These are phyloP conservation scores for Eupithecia tripunctaria DNA, from an alignment of 2,888 invertebrate genomes.

Conservation along the genomic window DNA sequence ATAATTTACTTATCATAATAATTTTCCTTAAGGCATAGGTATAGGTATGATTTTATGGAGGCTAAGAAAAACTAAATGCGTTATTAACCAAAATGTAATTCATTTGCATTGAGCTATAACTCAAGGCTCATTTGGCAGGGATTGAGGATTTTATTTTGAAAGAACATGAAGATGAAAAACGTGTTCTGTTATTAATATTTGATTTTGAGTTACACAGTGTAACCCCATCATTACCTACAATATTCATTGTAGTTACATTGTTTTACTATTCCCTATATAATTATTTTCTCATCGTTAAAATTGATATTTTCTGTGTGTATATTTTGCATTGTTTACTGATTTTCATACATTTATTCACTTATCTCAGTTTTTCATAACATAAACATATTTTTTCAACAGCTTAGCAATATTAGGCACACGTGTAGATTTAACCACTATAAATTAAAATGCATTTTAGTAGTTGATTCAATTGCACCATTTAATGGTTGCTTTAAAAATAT, in stretches of 20 bases:
- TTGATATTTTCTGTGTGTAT: not conserved
- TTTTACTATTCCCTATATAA: not conserved
- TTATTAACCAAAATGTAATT: not conserved
- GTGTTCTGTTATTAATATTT: too few relatives aligned
- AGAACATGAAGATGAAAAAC: too few relatives aligned
- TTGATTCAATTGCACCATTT: slow-evolving; percentile 63
- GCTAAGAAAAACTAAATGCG: not conserved
- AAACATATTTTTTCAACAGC: not conserved
- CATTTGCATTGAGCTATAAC: too few relatives aligned
- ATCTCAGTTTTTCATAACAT: not conserved
- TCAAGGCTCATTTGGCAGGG: too few relatives aligned
- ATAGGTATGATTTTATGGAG: not conserved
- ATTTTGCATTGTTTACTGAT: not conserved
- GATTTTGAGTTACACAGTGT: not conserved
- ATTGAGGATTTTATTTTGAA: too few relatives aligned
- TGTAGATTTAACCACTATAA: slow-evolving; percentile 6
- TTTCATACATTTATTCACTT: not conserved
- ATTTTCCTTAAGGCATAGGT: not conserved
- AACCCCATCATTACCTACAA: not conserved
- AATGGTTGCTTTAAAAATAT: slow-evolving; percentile 70
- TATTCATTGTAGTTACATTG: not conserved
- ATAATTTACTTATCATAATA: not conserved
- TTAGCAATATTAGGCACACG: not conserved
- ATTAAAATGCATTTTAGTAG: slow-evolving; percentile 29
- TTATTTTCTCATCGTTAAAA: not conserved